These are phyloP conservation scores for Hyposoter dolosus DNA, from an alignment of 2,888 invertebrate genomes.

Conservation along the genomic window DNA sequence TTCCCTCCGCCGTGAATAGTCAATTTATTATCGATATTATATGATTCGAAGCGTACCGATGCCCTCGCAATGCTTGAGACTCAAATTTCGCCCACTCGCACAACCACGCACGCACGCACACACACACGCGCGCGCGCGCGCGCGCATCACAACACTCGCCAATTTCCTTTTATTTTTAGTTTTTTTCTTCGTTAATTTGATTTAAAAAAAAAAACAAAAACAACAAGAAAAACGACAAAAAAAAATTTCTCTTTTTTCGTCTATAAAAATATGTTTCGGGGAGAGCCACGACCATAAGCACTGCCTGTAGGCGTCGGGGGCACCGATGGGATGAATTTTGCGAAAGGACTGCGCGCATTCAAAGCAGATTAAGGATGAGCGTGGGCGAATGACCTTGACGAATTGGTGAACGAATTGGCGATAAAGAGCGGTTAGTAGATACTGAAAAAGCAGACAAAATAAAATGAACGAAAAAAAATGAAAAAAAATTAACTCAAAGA, in stretches of 20 bases:
- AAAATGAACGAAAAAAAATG: constrained; percentile 52
- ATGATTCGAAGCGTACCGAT: constrained; percentile 23
- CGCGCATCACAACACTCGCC: background rate
- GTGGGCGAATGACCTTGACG: constrained; percentile 68
- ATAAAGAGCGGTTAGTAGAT: constrained; percentile 72
- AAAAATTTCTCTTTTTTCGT: background rate
- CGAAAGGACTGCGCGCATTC: constrained; percentile 54
- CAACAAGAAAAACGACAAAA: too few species aligned
- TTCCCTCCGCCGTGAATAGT: constrained; percentile 20
- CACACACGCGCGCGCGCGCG: constrained; percentile 6
- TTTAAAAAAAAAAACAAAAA: too few species aligned
- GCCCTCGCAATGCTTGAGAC: constrained; percentile 20
- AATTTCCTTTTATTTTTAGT: background rate
- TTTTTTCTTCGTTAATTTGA: background rate
- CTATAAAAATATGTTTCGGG: constrained; percentile 38
- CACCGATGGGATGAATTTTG: constrained; percentile 49
- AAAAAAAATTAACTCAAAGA: constrained; percentile 40
- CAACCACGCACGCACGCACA: background rate
- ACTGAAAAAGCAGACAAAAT: constrained; percentile 72
- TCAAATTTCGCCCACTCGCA: background rate
- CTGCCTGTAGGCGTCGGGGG: constrained; percentile 26
- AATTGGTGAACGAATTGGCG: constrained; percentile 64
- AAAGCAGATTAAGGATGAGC: constrained; percentile 65
- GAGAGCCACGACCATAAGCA: constrained; percentile 56
- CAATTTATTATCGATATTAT: constrained; percentile 20